Evolutionary conservation across 2,797 vertebrate species (phyloP), one percentile per base, ranked within the genome.

Genomic region (Coregonus ussuriensis): DNA sequence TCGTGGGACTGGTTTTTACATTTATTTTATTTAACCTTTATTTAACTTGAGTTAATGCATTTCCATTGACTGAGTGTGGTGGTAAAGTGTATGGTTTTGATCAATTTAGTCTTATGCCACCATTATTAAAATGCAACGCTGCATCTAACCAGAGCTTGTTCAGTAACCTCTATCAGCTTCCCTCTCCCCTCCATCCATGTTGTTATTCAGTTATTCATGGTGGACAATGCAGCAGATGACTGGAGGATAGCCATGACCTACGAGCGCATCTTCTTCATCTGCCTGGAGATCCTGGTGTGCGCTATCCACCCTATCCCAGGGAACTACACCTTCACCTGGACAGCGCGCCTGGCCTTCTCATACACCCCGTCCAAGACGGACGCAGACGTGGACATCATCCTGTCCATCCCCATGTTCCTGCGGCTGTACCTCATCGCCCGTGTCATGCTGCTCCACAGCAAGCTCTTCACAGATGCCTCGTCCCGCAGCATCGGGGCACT

Each of bases 241-340:
- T 99, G 98, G 98, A 98, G 98, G 95, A 99, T 99, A 97, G 98
- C 98, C 96, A 99, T 99, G 98, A 99, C 98, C 85, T 99, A 98
- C 67, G 97, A 99, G 92, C 97, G 98, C 92, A 99, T 99, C 95
- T 99, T 99, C 94, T 99, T 99, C 95, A 97, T 99, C 94, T 99
- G 97, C 94, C 94, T 99, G 95, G 98, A 99, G 95, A 99, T 99
- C 94, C 94, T 99, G 87, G 97, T 99, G 89, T 99, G 98, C 90
- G 98, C 98, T 95, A 99, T 99, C 91, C 98, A 99, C 93, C 98
- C 98, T 91, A 98, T 99, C 92, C 98, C 98, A 81, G 98, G 98
- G 90, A 98, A 99, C 91, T 99, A 99, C 90, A 99, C 97, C 62
- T 99, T 99, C 95, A 99, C 97, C 83, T 99, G 98, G 98, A 99